Base-by-base conservation (phyloP, 1,140 invertebrate species). In the Matsumurasca onukii region DNA sequence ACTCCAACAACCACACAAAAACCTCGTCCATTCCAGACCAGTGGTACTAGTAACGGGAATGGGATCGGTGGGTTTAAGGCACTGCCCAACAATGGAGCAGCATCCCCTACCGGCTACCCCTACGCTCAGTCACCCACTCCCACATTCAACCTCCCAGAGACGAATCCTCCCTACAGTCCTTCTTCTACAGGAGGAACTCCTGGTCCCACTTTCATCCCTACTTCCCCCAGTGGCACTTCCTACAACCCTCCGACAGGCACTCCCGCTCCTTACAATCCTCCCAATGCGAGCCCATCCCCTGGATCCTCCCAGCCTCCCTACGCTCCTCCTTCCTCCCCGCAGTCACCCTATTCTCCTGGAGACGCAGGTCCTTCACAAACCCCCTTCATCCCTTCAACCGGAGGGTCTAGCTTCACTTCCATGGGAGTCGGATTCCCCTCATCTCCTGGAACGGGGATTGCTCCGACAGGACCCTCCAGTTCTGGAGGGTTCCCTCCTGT, bases 11-110 rank as follows among this genome's bases (percentile, higher is more conserved):
- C 57, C 1, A 69, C 67, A 1, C 63, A 66, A 31, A 62, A 20
- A 48, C 70, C 70, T 1, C 24, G 70, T n/a, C 70, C 70, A 15
- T 71, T 71, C 55, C 67, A 71, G 39, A 71, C 70, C 17, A 57
- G 55, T 15, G 30, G 48, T 31, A 22, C n/a, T n/a, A n/a, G n/a
- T n/a, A n/a, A n/a, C n/a, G n/a, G 3, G 25, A 31, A 29, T 17
- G 12, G 12, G 15, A 30, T 17, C 15, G 3, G n/a, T 2, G 17
- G 3, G n/a, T n/a, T n/a, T n/a, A n/a, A n/a, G n/a, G 45, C 17
- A 13, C 31, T 22, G 49, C 15, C 63, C 31, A 39, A 30, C 17
- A 27, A 15, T 27, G 59, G 57, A 12, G 31, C 27, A 2, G 25
- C 30, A 13, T 22, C 25, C 3, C 55, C 31, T 2, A 30, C 59